phyloP scores from a whole-genome alignment of 2,113 vertebrate genomes.

The Cercocebus atys region DNA sequence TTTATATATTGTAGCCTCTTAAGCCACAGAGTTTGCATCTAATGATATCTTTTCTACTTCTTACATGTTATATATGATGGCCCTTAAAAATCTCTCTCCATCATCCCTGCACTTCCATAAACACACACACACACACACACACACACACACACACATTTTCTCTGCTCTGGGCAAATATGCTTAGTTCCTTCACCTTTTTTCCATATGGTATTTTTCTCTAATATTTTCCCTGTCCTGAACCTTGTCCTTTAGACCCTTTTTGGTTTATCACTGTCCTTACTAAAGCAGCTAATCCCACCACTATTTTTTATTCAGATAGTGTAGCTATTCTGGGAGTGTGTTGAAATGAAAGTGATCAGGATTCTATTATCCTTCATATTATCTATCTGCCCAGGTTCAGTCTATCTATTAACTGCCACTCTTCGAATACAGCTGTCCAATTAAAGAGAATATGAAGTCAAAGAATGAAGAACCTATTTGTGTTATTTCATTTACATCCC shows the following conservation, averaged over 20 bases:
- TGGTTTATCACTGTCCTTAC: slow-evolving; percentile 25
- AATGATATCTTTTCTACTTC: background rate
- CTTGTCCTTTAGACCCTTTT: background rate
- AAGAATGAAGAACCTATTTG: slow-evolving; percentile 49
- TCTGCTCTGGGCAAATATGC: background rate
- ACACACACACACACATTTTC: background rate
- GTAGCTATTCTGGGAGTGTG: slow-evolving; percentile 72
- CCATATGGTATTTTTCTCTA: background rate
- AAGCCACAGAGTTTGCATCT: background rate
- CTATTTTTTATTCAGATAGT: slow-evolving; percentile 73
- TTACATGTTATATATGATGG: background rate
- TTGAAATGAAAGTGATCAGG: slow-evolving; percentile 66
- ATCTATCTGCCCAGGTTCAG: slow-evolving; percentile 69
- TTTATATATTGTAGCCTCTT: background rate
- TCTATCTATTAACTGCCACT: slow-evolving; percentile 63
- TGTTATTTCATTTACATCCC: slow-evolving; percentile 25
- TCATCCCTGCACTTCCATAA: background rate
- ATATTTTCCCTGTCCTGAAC: background rate
- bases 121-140: background rate
- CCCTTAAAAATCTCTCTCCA: background rate
- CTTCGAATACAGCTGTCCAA: slow-evolving; percentile 58
- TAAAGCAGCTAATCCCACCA: slow-evolving; percentile 43
- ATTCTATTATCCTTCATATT: slow-evolving; percentile 76
- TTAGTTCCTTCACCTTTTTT: background rate
- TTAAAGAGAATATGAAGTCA: slow-evolving; percentile 58